These are phyloP conservation scores for Tupaia chinensis DNA, from an alignment of 2,113 vertebrate genomes.

Conservation along the genomic window DNA sequence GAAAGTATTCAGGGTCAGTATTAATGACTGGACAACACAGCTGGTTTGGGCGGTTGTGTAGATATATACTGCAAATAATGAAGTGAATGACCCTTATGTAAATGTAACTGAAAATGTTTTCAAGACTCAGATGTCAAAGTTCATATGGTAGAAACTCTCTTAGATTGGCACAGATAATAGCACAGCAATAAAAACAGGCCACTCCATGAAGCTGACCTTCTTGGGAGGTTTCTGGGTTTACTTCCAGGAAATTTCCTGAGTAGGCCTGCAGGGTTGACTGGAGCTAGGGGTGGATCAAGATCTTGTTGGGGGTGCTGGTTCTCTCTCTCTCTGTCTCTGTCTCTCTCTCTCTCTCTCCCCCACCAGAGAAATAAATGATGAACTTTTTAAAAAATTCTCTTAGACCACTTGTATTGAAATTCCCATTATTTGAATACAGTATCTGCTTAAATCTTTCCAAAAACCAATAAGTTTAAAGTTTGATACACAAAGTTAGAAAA, in stretches of 20 bases:
- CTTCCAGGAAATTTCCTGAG: no score
- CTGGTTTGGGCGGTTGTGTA: background rate
- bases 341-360: no score
- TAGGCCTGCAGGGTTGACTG: no score
- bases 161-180: no score
- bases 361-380: no score
- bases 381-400: background rate
- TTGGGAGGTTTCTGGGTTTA: no score
- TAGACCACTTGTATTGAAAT: background rate
- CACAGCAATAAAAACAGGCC: no score
- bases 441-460: background rate
- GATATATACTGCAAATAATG: background rate
- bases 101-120: conserved; percentile 29
- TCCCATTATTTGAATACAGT: conserved; percentile 9
- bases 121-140: conserved; percentile 6
- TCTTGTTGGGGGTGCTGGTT: no score
- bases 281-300: no score
- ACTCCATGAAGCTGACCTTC: no score
- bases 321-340: no score
- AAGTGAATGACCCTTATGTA: background rate
- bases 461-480: conserved; percentile 45
- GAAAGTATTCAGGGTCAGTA: background rate
- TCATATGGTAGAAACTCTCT: background rate
- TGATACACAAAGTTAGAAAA: conserved; percentile 20
- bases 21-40: background rate